Conservation (phyloP, 1,140 invertebrate genomes). For the Daktulosphaira vitifoliae region DNA sequence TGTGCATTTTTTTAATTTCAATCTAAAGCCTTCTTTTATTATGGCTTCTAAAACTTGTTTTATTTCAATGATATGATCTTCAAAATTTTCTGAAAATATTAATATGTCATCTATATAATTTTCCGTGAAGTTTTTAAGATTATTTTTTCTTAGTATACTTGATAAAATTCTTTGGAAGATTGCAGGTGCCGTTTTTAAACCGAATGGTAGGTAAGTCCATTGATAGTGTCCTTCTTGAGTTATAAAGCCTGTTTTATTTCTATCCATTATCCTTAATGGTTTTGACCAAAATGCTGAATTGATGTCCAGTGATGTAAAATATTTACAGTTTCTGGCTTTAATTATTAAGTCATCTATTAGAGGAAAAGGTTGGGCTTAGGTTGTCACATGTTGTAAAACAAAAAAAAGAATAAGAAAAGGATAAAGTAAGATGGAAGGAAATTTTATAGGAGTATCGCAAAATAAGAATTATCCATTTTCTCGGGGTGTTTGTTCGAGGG, state of each 20-base stretch:
- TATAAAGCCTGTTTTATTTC: conserved; percentile 43
- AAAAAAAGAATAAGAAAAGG: too few species aligned
- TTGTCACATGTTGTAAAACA: too few species aligned
- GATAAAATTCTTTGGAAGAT: conserved; percentile 43
- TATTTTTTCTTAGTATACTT: conserved; percentile 27
- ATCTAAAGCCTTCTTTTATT: conserved; percentile 40
- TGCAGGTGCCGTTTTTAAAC: conserved; percentile 45
- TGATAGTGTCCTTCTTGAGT: too few species aligned
- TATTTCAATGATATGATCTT: conserved; percentile 37
- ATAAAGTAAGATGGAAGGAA: too few species aligned
- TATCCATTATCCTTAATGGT: conserved; percentile 40
- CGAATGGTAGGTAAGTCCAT: too few species aligned
- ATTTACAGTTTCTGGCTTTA: conserved; percentile 42
- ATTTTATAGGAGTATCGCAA: too few species aligned
- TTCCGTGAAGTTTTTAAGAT: conserved; percentile 33
- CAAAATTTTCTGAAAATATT: conserved; percentile 35
- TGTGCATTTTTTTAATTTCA: conserved; percentile 42
- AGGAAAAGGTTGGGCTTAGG: conserved; percentile 43
- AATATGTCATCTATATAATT: too few species aligned
- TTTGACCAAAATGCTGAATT: conserved; percentile 45
- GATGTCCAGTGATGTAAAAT: conserved; percentile 42
- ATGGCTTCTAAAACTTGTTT: conserved; percentile 31
- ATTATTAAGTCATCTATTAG: too few species aligned
- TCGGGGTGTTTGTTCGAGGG: too few species aligned
- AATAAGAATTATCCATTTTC: too few species aligned